phyloP scores from a whole-genome alignment of 2,113 vertebrate genomes.

The Gallinago paraguaiae region DNA sequence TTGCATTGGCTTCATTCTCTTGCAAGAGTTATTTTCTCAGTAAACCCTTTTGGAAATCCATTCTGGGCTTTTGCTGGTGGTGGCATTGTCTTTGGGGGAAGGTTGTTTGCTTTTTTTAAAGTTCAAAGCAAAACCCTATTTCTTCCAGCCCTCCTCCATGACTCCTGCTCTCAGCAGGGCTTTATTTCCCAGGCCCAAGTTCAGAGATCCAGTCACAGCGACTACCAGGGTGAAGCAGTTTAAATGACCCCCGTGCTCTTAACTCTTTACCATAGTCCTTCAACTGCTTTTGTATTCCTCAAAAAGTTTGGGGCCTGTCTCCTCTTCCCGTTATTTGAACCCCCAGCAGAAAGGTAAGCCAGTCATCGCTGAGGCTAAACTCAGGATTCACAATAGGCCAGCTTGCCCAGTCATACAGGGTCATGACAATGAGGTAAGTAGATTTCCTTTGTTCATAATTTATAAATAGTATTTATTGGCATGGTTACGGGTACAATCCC shows the following conservation, averaged over 20 bases:
- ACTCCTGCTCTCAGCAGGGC: not conserved
- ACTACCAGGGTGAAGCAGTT: not conserved
- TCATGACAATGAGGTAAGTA: not conserved
- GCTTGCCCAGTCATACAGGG: not conserved
- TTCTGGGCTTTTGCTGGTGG: not conserved
- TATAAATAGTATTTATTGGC: not conserved
- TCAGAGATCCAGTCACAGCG: not conserved
- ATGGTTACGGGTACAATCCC: not conserved
- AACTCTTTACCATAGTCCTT: not conserved
- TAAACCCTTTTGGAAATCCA: not conserved
- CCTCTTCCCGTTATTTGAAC: not conserved
- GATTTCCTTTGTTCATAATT: not conserved
- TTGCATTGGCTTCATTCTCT: not conserved
- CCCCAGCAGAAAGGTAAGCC: not conserved
- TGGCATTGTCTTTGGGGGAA: not conserved
- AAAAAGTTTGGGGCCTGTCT: not conserved
- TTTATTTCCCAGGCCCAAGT: not conserved
- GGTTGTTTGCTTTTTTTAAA: not conserved
- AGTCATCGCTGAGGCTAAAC: not conserved
- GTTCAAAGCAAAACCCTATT: not conserved
- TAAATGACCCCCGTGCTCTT: not conserved
- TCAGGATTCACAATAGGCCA: not conserved
- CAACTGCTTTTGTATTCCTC: not conserved
- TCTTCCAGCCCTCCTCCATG: not conserved
- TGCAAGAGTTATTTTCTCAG: not conserved